Conservation (phyloP, 2,888 invertebrate species). For the Alcis repandata region DNA sequence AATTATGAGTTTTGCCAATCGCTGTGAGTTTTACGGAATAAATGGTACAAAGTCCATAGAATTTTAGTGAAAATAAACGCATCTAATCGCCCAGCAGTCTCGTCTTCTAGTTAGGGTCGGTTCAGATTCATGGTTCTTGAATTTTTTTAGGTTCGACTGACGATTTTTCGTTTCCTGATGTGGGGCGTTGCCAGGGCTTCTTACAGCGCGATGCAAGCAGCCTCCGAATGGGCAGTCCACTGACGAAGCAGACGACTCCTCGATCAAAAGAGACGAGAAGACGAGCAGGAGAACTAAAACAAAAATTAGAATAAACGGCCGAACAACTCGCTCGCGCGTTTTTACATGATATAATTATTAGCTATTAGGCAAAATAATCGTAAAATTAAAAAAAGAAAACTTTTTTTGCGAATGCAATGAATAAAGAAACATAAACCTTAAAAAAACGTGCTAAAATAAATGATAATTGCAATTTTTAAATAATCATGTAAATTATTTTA, state of each 20-base stretch:
- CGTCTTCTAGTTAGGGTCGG: neutral
- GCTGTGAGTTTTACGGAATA: no score
- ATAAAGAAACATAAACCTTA: no score
- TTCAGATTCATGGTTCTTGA: neutral
- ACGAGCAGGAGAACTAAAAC: constrained; percentile 1
- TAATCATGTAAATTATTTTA: no score
- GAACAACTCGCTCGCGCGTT: no score
- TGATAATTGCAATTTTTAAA: no score
- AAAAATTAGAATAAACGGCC: neutral
- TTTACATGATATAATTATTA: no score
- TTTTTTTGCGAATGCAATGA: no score
- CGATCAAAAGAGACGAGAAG: neutral
- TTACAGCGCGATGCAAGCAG: neutral
- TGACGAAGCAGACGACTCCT: neutral
- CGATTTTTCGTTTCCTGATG: constrained; percentile 1
- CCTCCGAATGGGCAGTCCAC: constrained; percentile 5
- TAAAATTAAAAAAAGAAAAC: no score
- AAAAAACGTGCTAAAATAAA: no score
- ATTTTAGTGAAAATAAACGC: neutral
- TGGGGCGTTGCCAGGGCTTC: neutral
- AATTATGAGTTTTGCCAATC: no score
- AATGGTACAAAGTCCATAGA: no score
- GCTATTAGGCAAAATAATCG: no score
- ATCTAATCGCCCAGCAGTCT: constrained; percentile 7
- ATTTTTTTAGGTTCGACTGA: neutral